Percentiles rank a stretch among this genome's conserved stretches.
Conservation (phyloP, 2,797 vertebrate species). For the Sebastes oblongus region DNA sequence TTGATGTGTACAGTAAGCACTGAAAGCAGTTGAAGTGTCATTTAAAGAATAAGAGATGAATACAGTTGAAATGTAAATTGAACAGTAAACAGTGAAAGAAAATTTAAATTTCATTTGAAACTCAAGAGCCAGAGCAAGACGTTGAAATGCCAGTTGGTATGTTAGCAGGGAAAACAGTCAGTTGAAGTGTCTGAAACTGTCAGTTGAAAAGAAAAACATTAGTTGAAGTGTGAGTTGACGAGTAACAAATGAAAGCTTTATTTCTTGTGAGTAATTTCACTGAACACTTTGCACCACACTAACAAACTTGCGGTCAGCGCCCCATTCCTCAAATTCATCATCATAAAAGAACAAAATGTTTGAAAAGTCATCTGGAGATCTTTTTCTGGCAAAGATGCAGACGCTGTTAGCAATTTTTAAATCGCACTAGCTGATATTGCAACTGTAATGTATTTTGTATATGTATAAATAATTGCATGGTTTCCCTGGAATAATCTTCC, state of each 20-base stretch:
- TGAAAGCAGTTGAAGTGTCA: no score
- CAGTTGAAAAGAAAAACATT: background rate
- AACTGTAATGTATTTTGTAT: background rate
- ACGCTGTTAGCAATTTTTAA: background rate
- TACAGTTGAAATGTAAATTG: background rate
- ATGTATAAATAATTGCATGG: background rate
- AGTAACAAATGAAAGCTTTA: background rate
- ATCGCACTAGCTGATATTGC: background rate
- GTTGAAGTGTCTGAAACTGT: background rate
- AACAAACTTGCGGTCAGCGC: background rate
- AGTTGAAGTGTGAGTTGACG: background rate
- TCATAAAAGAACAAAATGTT: background rate
- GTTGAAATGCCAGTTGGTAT: background rate
- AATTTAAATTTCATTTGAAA: background rate
- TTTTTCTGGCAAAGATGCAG: background rate
- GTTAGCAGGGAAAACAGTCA: background rate
- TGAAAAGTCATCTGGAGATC: background rate
- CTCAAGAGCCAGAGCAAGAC: background rate
- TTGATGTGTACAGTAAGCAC: no score
- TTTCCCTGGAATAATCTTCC: background rate
- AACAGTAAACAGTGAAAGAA: background rate
- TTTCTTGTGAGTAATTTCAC: background rate
- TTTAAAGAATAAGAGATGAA: background rate
- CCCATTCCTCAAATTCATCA: background rate
- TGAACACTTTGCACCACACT: background rate